Conservation (phyloP, 2,797 vertebrate genomes). For the Squalus acanthias region DNA sequence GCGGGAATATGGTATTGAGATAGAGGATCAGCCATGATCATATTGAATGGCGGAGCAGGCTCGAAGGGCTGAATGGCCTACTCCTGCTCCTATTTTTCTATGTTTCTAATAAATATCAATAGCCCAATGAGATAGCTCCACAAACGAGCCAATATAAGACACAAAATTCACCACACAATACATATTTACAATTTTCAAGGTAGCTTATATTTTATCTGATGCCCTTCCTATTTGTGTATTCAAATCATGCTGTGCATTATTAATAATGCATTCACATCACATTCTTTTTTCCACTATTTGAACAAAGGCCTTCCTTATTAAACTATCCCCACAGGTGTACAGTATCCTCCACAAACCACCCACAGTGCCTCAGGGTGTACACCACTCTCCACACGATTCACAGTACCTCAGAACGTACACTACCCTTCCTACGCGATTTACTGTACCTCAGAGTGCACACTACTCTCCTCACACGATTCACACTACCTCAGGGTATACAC, state of each 20-base stretch:
- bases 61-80: too few species aligned
- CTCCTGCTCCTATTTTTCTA: too few species aligned
- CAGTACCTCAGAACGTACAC: neutral
- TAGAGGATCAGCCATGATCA: too few species aligned
- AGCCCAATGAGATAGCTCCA: neutral
- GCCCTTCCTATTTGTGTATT: neutral
- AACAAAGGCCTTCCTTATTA: neutral
- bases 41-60: too few species aligned
- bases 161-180: neutral
- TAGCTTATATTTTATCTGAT: neutral
- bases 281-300: slow-evolving; percentile 2
- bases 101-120: neutral
- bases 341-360: neutral
- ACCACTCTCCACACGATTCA: neutral
- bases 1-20: too few species aligned
- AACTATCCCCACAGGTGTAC: neutral
- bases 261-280: neutral
- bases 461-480: neutral
- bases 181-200: neutral
- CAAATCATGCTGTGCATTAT: neutral
- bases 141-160: neutral
- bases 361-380: neutral
- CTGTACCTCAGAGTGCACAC: neutral
- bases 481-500: neutral
- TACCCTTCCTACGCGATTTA: neutral